A percentile compares a stretch with the other conserved stretches of the same genome.
Conservation (phyloP, 2,888 invertebrate species). For the Hipparchia sbordonii region DNA sequence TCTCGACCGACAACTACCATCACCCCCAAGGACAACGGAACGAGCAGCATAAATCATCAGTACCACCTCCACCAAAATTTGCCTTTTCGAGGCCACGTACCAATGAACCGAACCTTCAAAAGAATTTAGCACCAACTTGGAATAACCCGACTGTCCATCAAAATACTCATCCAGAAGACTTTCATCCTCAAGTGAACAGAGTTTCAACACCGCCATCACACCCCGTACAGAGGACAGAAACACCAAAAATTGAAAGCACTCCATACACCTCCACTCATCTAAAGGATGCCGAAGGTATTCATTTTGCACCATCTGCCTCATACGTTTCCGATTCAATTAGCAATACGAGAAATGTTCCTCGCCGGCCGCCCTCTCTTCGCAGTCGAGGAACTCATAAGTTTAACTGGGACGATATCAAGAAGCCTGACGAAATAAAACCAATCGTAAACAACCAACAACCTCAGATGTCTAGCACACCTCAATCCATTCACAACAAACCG, state of each 20-base stretch:
- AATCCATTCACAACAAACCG: constrained; percentile 10
- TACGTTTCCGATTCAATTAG: constrained; percentile 26
- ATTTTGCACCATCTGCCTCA: constrained; percentile 29
- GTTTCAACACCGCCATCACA: not conserved
- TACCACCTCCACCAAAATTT: constrained; percentile 26
- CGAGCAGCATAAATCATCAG: not conserved
- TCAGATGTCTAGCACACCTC: constrained; percentile 18
- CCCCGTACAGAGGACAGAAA: not conserved
- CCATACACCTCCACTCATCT: not conserved
- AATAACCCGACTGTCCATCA: constrained; percentile 3
- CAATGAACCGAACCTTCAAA: not conserved
- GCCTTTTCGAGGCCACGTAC: constrained; percentile 19
- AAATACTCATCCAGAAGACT: not conserved
- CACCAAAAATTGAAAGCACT: constrained; percentile 2
- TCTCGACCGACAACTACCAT: not conserved
- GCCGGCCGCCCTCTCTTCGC: constrained; percentile 7
- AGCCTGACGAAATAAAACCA: constrained; percentile 17
- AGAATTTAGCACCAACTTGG: constrained; percentile 4
- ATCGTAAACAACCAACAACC: not conserved
- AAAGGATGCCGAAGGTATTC: constrained; percentile 15
- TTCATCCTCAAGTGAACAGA: not conserved
- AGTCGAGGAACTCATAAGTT: constrained; percentile 54
- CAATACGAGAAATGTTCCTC: constrained; percentile 13
- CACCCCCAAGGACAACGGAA: not conserved
- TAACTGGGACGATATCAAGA: constrained; percentile 44